Evolutionary conservation across 2,888 invertebrate species (phyloP).

Genomic region (Andrena praecox): DNA sequence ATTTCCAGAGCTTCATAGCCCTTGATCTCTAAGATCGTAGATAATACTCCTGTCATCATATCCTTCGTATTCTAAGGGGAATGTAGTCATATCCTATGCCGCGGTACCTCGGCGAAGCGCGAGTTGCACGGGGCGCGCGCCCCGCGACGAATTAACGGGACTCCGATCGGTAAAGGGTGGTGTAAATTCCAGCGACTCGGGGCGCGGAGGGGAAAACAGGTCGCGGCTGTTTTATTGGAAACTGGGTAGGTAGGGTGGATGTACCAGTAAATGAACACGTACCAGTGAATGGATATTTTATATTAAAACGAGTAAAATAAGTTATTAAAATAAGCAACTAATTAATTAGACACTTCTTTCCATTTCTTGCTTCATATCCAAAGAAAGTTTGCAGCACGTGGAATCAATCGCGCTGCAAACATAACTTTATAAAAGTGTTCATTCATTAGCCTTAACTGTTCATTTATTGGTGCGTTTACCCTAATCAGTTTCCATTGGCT

Average conservation of each 20-base stretch:
- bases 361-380: no score
- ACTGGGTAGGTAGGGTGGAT: background rate
- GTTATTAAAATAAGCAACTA: no score
- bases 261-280: no score
- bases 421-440: no score
- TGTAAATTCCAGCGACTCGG: background rate
- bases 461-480: no score
- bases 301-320: no score
- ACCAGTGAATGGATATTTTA: no score
- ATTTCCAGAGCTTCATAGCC: constrained; percentile 51
- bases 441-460: no score
- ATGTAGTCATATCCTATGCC: constrained; percentile 46
- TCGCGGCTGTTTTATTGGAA: background rate
- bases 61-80: constrained; percentile 41
- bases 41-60: constrained; percentile 49
- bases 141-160: background rate
- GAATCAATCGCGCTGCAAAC: no score
- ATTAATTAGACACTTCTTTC: no score
- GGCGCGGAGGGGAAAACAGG: background rate
- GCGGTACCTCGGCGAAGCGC: background rate
- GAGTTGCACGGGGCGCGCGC: constrained; percentile 11
- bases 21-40: constrained; percentile 42
- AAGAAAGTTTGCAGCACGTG: no score
- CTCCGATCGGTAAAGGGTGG: no score
- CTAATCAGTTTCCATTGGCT: background rate